Base-by-base conservation (phyloP, 1,140 invertebrate species). In the Myzus persicae region DNA sequence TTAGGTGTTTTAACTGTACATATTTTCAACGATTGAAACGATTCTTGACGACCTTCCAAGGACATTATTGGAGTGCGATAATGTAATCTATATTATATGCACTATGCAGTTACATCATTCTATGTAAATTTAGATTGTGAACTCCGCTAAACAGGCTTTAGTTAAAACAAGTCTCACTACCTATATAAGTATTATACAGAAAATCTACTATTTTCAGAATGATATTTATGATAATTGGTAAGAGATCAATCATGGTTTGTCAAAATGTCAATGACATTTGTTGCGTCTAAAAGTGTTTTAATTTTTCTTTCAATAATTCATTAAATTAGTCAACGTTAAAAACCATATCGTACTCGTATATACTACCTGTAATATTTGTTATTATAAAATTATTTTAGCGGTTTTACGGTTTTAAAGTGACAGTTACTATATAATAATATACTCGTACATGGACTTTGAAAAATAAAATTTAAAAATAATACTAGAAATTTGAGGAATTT, bases 81-180 rank as follows among this genome's bases (percentile, higher is more conserved):
- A 67, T 90, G 24, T 42, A 90, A 67, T 31, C 89, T 18, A 31
- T 40, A 48, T 51, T 51, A 51, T 51, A 51, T 51, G 20, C 8
- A 48, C 18, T 51, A 67, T 67, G 26, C 24, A 14, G 36, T 67
- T 90, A 90, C 54, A 90, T 67, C n/a, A 92, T 38, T 82, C 24
- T 46, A 82, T 48, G n/a, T 82, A 92, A 38, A 92, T 82, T 82
- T 92, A 7, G 22, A 48, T 40, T 92, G 67, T 76, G 26, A 26
- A 26, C 88, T 54, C 46, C 6, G 26, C 38, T 3, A 38, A 67
- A 76, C 38, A 67, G 36, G 38, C 18, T 54, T 6, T 36, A 59
- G n/a, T 36, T n/a, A n/a, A 48, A 92, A 92, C 90, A 38, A 92
- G 90, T 82, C 67, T 81, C 44, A 38, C 67, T 40, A n/a, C n/a